A percentile compares a stretch with the other conserved stretches of the same genome.
Conservation (phyloP, 92 coral and sea anemone genomes). For the Epizoanthus ramosus region DNA sequence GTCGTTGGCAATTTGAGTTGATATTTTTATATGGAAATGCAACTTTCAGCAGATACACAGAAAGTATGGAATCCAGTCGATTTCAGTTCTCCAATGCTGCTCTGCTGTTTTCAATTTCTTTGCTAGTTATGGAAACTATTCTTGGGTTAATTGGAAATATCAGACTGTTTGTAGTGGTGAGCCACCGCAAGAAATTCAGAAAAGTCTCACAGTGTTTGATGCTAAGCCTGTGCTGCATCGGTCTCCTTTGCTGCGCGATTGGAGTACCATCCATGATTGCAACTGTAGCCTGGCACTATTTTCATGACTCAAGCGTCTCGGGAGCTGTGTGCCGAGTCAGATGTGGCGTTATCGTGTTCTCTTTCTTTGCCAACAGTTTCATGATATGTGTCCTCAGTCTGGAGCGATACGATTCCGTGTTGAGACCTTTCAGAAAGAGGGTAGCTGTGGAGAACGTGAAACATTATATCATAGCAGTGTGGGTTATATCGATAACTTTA, state of each 20-base stretch:
- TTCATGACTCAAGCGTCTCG: neutral
- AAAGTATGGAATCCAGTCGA: neutral
- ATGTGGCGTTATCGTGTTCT: neutral
- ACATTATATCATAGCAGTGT: neutral
- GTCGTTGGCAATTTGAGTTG: too few species aligned
- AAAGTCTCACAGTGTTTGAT: slow-evolving; percentile 3
- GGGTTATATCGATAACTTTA: neutral
- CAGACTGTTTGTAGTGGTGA: neutral
- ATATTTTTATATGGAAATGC: too few species aligned
- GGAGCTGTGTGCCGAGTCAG: neutral
- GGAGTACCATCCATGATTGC: slow-evolving; percentile 2
- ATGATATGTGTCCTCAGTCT: slow-evolving; percentile 9
- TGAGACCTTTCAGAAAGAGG: slow-evolving; percentile 6
- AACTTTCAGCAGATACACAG: neutral
- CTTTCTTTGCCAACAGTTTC: slow-evolving; percentile 19
- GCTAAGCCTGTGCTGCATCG: neutral
- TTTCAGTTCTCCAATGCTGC: neutral
- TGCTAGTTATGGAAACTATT: slow-evolving; percentile 1
- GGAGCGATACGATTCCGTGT: slow-evolving; percentile 1
- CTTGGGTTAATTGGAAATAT: slow-evolving; percentile 5
- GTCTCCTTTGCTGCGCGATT: neutral
- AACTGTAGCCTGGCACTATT: neutral
- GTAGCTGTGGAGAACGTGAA: slow-evolving; percentile 4
- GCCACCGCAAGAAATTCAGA: neutral
- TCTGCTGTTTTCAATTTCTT: neutral